Evolutionary conservation across 2,888 invertebrate genomes (phyloP).

Genomic region (Sinelater perroti): DNA sequence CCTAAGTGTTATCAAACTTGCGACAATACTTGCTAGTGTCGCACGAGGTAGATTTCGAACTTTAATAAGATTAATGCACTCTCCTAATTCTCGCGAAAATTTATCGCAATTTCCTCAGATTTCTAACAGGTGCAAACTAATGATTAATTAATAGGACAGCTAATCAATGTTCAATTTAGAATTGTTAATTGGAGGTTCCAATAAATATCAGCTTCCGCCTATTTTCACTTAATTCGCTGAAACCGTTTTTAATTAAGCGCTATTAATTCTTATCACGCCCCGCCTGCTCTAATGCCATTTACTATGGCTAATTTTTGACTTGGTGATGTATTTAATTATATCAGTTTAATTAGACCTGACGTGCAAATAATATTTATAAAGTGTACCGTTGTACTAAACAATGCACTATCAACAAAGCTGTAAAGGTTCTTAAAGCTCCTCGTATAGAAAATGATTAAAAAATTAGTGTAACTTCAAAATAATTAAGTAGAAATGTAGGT

Average conservation of each 20-base stretch:
- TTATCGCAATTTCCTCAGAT: slow-evolving; percentile 20
- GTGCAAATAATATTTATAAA: too few relatives aligned
- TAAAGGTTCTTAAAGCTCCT: too few relatives aligned
- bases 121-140: slow-evolving; percentile 30
- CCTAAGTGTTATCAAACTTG: slow-evolving; percentile 32
- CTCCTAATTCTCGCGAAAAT: slow-evolving; percentile 23
- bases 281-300: neutral
- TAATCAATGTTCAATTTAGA: slow-evolving; percentile 27
- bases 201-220: slow-evolving; percentile 8
- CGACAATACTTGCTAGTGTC: slow-evolving; percentile 36
- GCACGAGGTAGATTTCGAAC: slow-evolving; percentile 25
- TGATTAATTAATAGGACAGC: slow-evolving; percentile 27
- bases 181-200: slow-evolving; percentile 17
- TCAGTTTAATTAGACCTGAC: too few relatives aligned
- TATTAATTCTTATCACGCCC: slow-evolving; percentile 10
- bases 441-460: too few relatives aligned
- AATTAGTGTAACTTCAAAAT: too few relatives aligned
- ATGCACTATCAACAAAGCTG: too few relatives aligned
- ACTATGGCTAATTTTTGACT: too few relatives aligned
- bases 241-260: slow-evolving; percentile 13
- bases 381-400: too few relatives aligned
- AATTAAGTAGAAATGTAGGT: too few relatives aligned
- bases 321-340: too few relatives aligned
- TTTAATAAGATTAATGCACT: slow-evolving; percentile 38
- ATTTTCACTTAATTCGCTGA: slow-evolving; percentile 12